phyloP scores from a whole-genome alignment of 2,797 vertebrate genomes.

The Sciurus vulgaris region DNA sequence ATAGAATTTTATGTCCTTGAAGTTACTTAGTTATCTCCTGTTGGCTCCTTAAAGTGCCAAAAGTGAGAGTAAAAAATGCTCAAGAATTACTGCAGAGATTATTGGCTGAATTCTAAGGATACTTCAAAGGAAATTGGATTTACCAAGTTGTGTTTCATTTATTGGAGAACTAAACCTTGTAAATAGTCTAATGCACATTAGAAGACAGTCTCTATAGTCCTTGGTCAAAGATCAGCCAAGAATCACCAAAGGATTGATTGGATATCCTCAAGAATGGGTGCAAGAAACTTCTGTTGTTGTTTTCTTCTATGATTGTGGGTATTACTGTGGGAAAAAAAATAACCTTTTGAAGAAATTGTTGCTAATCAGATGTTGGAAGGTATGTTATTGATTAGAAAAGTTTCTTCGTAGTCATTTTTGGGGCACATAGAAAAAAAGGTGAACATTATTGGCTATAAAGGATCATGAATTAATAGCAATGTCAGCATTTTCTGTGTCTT shows the following conservation, averaged over 20 bases:
- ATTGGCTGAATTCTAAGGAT: constrained; percentile 33
- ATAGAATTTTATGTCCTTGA: constrained; percentile 63
- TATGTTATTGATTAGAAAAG: background rate
- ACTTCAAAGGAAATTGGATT: constrained; percentile 21
- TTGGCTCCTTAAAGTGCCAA: constrained; percentile 58
- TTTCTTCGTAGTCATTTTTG: constrained; percentile 26
- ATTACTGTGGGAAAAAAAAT: background rate
- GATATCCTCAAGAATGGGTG: background rate
- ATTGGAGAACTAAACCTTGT: background rate
- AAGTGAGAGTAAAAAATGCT: background rate
- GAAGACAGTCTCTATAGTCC: background rate
- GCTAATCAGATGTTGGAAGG: background rate
- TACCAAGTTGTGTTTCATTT: background rate
- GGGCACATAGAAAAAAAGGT: background rate
- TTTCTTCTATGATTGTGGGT: background rate
- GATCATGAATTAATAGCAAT: background rate
- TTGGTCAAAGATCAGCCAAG: background rate
- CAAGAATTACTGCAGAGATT: constrained; percentile 18
- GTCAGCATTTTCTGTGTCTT: constrained; percentile 9
- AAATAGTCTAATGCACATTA: background rate
- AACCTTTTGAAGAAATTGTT: background rate
- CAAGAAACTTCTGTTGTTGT: background rate
- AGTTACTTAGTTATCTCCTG: constrained; percentile 50
- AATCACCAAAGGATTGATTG: background rate
- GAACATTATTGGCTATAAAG: background rate